Evolutionary conservation across 35 echinoderm and acorn worm species (phyloP), one percentile per base, ranked within the genome.

Genomic region (Strongylocentrotus purpuratus): DNA sequence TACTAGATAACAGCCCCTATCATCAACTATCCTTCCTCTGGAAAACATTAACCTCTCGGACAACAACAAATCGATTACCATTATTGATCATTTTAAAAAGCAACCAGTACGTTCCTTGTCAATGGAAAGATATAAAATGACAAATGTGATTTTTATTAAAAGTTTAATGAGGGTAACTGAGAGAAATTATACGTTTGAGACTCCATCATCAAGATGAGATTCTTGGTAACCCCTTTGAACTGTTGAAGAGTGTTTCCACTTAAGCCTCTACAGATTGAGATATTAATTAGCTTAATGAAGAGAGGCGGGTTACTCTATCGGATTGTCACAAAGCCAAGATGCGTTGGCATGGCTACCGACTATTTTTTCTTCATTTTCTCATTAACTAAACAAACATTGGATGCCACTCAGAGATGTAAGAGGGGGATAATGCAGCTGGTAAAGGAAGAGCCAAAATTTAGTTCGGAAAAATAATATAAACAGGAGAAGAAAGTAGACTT

Each of bases 311-410:
- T 78, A 22, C 65, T 78, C 20, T 78, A 22, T 78, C 65, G 65
- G 65, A n/a, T 78, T 78, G 65, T 78, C 65, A 78, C 28, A 78
- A 78, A n/a, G 65, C 65, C 65, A 78, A 78, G 5, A n/a, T 78
- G 25, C 22, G 65, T 78, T 78, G 7, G 15, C 22, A 78, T 78
- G 65, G 22, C 18, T 0, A 78, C 65, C 4, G 20, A 78, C 65
- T 8, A 78, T 78, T 78, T 78, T 78, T 28, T 78, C 25, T n/a
- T 78, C 4, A n/a, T 78, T n/a, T 78, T 7, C 65, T 78, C 65
- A 78, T 78, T 78, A 78, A n/a, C 22, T 78, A 78, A 78, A 78
- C 28, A 78, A 78, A 78, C 65, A 78, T 78, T 78, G 65, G 65
- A 78, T 28, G 65, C 65, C 65, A 25, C 65, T 78, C 65, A 78